These are phyloP conservation scores for Epinephelus coioides DNA, from an alignment of 2,797 vertebrate genomes.

Conservation along the genomic window DNA sequence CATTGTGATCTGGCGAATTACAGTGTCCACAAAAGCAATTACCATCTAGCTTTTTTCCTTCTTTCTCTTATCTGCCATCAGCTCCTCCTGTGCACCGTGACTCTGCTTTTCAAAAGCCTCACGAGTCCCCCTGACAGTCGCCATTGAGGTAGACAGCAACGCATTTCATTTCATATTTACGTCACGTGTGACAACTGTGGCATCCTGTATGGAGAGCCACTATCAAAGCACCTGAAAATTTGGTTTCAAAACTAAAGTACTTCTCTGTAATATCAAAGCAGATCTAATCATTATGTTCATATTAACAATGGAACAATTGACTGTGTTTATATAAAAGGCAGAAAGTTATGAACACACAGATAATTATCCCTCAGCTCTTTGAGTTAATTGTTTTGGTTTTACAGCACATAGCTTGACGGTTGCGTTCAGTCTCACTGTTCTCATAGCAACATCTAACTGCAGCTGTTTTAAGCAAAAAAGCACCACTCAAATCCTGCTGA, in stretches of 20 bases:
- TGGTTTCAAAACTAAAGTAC: not conserved
- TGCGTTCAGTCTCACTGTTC: not conserved
- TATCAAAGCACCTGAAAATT: not conserved
- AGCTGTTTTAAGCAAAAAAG: not conserved
- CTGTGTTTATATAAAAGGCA: not conserved
- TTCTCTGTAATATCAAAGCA: not conserved
- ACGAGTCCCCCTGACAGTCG: not conserved
- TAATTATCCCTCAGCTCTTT: not conserved
- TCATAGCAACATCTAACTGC: not conserved
- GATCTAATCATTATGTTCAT: not conserved
- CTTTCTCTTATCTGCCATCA: constrained; percentile 26
- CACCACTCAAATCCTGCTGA: not conserved
- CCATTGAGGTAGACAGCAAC: not conserved
- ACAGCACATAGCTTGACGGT: not conserved
- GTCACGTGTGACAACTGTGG: not conserved
- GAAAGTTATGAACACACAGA: not conserved
- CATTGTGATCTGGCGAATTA: constrained; percentile 42
- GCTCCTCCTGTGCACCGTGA: not conserved
- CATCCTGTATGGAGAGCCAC: not conserved
- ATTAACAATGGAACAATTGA: not conserved
- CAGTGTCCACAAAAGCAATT: constrained; percentile 33
- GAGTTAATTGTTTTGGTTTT: not conserved
- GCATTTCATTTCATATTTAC: not conserved
- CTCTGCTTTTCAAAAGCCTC: constrained; percentile 20
- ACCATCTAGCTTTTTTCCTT: constrained; percentile 5